These are phyloP conservation scores for Cheracebus regulus DNA, from an alignment of 2,797 vertebrate genomes.

Conservation along the genomic window DNA sequence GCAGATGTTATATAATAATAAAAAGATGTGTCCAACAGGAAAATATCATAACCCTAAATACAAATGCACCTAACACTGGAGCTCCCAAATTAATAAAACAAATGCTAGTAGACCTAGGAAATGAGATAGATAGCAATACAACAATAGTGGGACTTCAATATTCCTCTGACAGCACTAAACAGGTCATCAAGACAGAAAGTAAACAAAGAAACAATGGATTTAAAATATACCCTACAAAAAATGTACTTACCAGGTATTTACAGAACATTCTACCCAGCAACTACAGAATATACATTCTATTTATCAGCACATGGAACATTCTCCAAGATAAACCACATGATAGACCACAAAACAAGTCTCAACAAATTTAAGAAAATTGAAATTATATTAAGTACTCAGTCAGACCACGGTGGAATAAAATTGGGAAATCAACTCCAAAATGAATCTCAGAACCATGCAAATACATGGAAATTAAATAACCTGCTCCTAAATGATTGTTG, in stretches of 20 bases:
- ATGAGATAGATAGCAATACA: not conserved
- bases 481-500: not conserved
- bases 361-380: not conserved
- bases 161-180: not conserved
- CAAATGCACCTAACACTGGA: not conserved
- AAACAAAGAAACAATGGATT: not conserved
- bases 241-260: not conserved
- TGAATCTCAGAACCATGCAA: not conserved
- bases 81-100: not conserved
- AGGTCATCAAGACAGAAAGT: not conserved
- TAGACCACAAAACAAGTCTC: not conserved
- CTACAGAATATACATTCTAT: not conserved
- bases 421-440: not conserved
- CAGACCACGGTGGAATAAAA: not conserved
- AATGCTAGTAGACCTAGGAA: not conserved
- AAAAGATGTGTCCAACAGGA: not conserved
- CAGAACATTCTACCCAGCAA: not conserved
- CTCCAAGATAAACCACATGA: not conserved
- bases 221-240: not conserved
- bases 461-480: not conserved
- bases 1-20: not conserved
- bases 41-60: not conserved
- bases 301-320: not conserved
- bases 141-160: not conserved
- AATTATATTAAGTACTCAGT: not conserved